Evolutionary conservation across 2,888 invertebrate genomes (phyloP).

Genomic region (Lathronympha strigana): DNA sequence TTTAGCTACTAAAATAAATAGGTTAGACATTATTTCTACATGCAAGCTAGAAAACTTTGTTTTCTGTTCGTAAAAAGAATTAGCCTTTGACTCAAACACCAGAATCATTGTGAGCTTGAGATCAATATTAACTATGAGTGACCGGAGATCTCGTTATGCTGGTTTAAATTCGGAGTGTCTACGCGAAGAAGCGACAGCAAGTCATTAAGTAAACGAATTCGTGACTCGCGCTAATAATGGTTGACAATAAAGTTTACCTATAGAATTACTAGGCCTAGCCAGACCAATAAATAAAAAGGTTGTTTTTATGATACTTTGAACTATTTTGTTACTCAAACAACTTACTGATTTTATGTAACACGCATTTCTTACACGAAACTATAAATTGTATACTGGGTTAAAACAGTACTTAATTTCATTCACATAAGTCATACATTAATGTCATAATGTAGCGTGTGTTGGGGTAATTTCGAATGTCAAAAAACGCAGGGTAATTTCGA

Average conservation of each 20-base stretch:
- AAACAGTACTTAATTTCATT: no score
- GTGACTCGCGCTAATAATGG: slow-evolving; percentile 28
- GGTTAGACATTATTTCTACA: not conserved
- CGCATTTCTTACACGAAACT: slow-evolving; percentile 11
- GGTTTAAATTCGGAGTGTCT: not conserved
- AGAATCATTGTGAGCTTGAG: not conserved
- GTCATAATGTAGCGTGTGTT: no score
- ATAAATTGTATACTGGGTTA: no score
- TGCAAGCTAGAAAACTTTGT: slow-evolving; percentile 2
- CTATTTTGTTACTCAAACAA: not conserved
- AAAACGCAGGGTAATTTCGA: no score
- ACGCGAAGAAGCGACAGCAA: not conserved
- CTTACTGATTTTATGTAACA: slow-evolving; percentile 8
- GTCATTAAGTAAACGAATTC: slow-evolving; percentile 9
- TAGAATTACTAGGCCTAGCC: slow-evolving; percentile 5
- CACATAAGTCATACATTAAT: no score
- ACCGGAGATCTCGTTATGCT: not conserved
- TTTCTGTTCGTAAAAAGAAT: not conserved
- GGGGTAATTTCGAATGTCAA: no score
- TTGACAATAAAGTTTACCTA: slow-evolving; percentile 1
- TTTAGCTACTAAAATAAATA: not conserved
- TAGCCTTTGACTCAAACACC: not conserved
- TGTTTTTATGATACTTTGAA: slow-evolving; percentile 6
- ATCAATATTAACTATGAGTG: not conserved
- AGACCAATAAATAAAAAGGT: not conserved